phyloP scores from a whole-genome alignment of 2,888 invertebrate genomes.

The Pilophorus perplexus region DNA sequence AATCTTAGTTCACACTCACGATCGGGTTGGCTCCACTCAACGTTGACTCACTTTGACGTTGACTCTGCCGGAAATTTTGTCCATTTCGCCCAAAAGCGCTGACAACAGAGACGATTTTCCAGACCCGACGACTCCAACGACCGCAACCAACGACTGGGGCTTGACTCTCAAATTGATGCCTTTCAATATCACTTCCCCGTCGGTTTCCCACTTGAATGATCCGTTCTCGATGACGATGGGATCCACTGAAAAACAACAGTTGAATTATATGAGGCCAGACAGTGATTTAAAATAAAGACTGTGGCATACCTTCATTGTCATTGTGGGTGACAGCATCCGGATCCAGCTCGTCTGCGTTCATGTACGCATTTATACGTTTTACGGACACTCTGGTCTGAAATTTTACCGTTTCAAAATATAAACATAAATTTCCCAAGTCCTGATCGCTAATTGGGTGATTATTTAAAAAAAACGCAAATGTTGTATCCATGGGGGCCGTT shows the following conservation, averaged over 20 bases:
- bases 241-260: conserved; percentile 47
- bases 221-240: conserved; percentile 48
- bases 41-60: conserved; percentile 60
- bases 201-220: conserved; percentile 47
- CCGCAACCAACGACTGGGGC: conserved; percentile 69
- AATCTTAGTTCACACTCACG: neutral
- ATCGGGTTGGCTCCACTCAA: neutral
- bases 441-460: no score
- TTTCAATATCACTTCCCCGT: conserved; percentile 63
- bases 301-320: conserved; percentile 50
- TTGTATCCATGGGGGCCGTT: no score
- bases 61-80: conserved; percentile 75
- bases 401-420: neutral
- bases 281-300: no score
- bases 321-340: conserved; percentile 53
- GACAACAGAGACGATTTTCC: conserved; percentile 87
- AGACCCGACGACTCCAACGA: conserved; percentile 84
- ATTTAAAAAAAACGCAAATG: no score
- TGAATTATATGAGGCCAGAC: no score
- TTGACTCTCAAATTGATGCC: conserved; percentile 72
- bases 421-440: neutral
- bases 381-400: conserved; percentile 57
- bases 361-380: conserved; percentile 57
- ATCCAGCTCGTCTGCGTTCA: conserved; percentile 59
- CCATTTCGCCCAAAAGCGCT: conserved; percentile 88